phyloP scores from a whole-genome alignment of 2,113 vertebrate genomes.

The Scatophagus argus region DNA sequence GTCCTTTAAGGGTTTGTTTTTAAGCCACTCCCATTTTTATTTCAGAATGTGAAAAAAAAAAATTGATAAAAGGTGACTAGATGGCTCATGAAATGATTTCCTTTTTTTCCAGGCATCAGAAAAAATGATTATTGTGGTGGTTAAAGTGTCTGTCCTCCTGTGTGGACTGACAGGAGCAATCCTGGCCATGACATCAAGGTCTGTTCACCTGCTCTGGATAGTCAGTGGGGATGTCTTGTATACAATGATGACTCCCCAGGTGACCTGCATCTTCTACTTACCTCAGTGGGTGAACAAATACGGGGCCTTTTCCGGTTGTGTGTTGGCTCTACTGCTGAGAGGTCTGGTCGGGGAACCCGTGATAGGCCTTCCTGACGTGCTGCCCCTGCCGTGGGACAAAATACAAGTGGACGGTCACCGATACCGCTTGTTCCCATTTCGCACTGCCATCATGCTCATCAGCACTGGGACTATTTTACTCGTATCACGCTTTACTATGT shows the following conservation, averaged over 20 bases:
- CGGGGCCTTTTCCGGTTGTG: slow-evolving; percentile 69
- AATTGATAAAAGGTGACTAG: neutral
- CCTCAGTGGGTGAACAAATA: slow-evolving; percentile 74
- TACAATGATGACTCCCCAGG: slow-evolving; percentile 80
- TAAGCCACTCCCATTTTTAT: neutral
- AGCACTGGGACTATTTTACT: slow-evolving; percentile 8
- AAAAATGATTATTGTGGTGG: slow-evolving; percentile 70
- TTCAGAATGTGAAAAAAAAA: neutral
- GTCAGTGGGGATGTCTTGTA: slow-evolving; percentile 82
- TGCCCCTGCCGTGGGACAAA: slow-evolving; percentile 56
- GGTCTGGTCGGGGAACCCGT: slow-evolving; percentile 41
- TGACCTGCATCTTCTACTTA: slow-evolving; percentile 78
- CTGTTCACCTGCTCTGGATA: slow-evolving; percentile 80
- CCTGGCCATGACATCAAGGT: slow-evolving; percentile 73
- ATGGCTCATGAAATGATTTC: neutral
- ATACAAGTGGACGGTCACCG: slow-evolving; percentile 26
- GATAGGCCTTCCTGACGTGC: slow-evolving; percentile 40
- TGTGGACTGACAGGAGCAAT: slow-evolving; percentile 69
- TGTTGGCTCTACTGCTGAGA: slow-evolving; percentile 43
- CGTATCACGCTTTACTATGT: slow-evolving; percentile 4
- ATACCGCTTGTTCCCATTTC: slow-evolving; percentile 44
- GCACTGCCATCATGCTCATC: slow-evolving; percentile 53
- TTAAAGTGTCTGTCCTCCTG: slow-evolving; percentile 76
- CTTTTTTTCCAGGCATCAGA: slow-evolving; percentile 80
- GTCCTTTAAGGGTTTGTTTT: neutral